These are phyloP conservation scores for Sebastolobus altivelis DNA, from an alignment of 2,797 vertebrate genomes.

Conservation along the genomic window DNA sequence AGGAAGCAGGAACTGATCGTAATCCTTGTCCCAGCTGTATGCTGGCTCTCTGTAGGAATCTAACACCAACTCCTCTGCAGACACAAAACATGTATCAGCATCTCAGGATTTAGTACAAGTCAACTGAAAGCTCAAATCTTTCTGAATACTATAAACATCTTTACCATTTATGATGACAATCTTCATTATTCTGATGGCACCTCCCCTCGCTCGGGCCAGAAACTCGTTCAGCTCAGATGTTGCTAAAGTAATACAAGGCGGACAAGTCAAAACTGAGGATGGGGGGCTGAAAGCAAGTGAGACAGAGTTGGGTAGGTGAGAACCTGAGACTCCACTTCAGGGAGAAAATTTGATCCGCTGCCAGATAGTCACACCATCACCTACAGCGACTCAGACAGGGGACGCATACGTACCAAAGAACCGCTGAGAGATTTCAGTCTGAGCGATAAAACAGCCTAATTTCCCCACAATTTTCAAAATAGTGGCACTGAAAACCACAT, in stretches of 20 bases:
- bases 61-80: conserved; percentile 94
- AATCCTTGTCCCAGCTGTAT: conserved; percentile 94
- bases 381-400: conserved; percentile 47
- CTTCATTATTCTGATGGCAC: conserved; percentile 94
- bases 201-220: conserved; percentile 93
- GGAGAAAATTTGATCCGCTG: conserved; percentile 76
- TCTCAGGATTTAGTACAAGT: background rate
- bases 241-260: conserved; percentile 91
- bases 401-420: background rate
- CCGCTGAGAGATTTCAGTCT: background rate
- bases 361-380: conserved; percentile 62
- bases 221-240: conserved; percentile 96
- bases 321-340: conserved; percentile 77
- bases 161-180: conserved; percentile 97
- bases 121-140: background rate
- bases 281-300: conserved; percentile 53
- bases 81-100: conserved; percentile 27
- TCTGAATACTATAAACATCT: conserved; percentile 52
- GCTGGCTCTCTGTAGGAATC: conserved; percentile 90
- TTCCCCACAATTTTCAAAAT: background rate
- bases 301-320: conserved; percentile 72
- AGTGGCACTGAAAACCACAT: conserved; percentile 23
- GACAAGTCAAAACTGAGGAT: conserved; percentile 74
- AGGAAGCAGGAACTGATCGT: conserved; percentile 91
- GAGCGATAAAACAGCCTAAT: background rate